Evolutionary conservation across 2,113 vertebrate species (phyloP).

Genomic region (Callaeas wilsoni): DNA sequence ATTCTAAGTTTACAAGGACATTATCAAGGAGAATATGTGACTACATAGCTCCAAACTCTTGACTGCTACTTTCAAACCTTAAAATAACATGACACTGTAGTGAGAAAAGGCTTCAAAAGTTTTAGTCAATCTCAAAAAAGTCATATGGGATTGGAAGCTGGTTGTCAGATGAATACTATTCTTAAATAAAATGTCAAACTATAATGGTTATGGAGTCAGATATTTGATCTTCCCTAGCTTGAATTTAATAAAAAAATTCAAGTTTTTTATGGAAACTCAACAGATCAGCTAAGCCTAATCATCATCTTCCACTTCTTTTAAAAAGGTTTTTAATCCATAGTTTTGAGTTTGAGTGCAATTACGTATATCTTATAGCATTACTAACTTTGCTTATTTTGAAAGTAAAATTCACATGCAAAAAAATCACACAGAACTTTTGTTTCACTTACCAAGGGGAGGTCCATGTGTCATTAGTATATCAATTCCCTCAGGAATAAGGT

Average conservation of each 20-base stretch:
- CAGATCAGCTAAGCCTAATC: slow-evolving; percentile 54
- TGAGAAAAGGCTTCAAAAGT: slow-evolving; percentile 6
- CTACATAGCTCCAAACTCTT: background rate
- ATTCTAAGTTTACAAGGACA: background rate
- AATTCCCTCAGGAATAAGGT: slow-evolving; percentile 94
- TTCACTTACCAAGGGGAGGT: slow-evolving; percentile 92
- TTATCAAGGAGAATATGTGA: background rate
- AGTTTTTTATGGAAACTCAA: background rate
- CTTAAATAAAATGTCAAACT: slow-evolving; percentile 54
- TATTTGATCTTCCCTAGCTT: slow-evolving; percentile 43
- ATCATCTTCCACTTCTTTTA: slow-evolving; percentile 31
- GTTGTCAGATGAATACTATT: slow-evolving; percentile 41
- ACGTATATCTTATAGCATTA: background rate
- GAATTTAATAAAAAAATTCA: slow-evolving; percentile 53
- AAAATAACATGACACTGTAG: background rate
- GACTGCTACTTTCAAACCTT: background rate
- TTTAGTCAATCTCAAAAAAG: slow-evolving; percentile 17
- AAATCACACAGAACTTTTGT: background rate
- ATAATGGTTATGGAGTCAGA: slow-evolving; percentile 7
- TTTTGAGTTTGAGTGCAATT: background rate
- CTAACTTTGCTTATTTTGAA: background rate
- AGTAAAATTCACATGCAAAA: background rate
- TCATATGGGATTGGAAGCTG: slow-evolving; percentile 2
- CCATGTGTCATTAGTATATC: slow-evolving; percentile 99
- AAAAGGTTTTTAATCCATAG: background rate